A percentile compares a stretch with the other conserved stretches of the same genome.
Conservation (phyloP, 2,113 vertebrate species). For the Pogona vitticeps region DNA sequence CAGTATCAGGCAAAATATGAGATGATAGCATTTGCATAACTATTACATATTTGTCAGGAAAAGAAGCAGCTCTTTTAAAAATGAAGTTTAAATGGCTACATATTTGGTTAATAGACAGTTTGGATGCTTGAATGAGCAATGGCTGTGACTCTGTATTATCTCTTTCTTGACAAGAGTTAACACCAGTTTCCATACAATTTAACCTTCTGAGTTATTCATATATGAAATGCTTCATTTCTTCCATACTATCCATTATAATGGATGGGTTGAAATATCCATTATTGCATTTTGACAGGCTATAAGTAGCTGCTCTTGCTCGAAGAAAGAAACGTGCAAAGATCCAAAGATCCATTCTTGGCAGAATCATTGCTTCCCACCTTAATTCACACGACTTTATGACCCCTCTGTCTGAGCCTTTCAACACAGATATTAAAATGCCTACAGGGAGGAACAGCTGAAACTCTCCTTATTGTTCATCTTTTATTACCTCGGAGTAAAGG, state of each 20-base stretch:
- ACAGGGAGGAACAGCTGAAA: constrained; percentile 24
- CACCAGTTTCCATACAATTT: constrained; percentile 19
- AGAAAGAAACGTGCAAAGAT: constrained; percentile 54
- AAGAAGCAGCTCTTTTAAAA: constrained; percentile 7
- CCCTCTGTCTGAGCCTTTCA: constrained; percentile 44
- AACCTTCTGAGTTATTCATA: constrained; percentile 25
- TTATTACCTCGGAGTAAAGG: constrained; percentile 44
- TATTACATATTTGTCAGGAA: not conserved
- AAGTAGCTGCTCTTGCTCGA: constrained; percentile 29
- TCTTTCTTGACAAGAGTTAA: constrained; percentile 36
- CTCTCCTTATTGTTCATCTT: constrained; percentile 40
- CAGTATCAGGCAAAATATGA: not conserved
- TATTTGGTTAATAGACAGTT: constrained; percentile 35
- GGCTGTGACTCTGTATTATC: constrained; percentile 1
- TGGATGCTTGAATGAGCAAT: constrained; percentile 11
- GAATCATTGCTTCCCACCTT: constrained; percentile 43
- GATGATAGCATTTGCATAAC: not conserved
- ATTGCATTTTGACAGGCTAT: constrained; percentile 49
- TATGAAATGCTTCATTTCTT: constrained; percentile 24
- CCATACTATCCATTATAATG: constrained; percentile 11
- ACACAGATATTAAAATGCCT: constrained; percentile 47
- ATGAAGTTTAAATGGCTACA: constrained; percentile 15
- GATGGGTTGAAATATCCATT: constrained; percentile 38
- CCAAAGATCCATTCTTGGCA: constrained; percentile 46
- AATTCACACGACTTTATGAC: constrained; percentile 57